Evolutionary conservation across 2,113 vertebrate genomes (phyloP), one percentile per base, ranked within the genome.

Genomic region (Sceloporus tristichus): DNA sequence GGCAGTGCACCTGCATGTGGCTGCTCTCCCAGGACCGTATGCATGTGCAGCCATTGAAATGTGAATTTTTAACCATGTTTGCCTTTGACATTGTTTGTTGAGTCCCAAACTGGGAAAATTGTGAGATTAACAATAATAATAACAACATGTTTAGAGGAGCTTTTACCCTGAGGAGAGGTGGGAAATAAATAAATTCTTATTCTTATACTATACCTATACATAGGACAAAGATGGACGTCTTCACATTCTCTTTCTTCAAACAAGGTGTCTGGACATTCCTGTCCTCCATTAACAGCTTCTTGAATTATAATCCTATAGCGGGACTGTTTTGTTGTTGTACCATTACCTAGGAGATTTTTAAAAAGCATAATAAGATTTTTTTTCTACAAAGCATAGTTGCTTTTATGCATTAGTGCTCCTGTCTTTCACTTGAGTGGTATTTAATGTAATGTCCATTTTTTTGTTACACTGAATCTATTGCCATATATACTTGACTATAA

Each of bases 181-280:
- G 48, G 48, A 48, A 48, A 48, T 48, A 48, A 48, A 48, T 48
- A 48, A 48, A 48, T 48, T 48, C 9, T 14, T 56, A 19, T 73
- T 19, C 68, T 21, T 59, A 48, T 48, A 82, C 10, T 54, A 11
- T 97, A 99, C 99, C 98, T 97, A 88, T 98, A 99, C 18, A 92
- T 90, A 65, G 98, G 97, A 93, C 99, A 99, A 62, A 96, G 9
- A 40, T 96, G 96, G 88, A 96, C 88, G 82, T 97, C 96, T 95
- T 99, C 98, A 96, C 99, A 99, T 71, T 98, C 98, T 91, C 99
- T 97, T 92, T 99, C 99, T 91, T 99, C 99, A 91, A 97, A 98
- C 87, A 99, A 96, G 1, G 99, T 99, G 94, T 99, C 98, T 0
- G 99, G 99, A 89, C 99, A 99, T 21, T 98, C 97, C 71, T 98